Base-by-base conservation (phyloP, 2,113 vertebrate genomes). In the Copsychus sechellarum region DNA sequence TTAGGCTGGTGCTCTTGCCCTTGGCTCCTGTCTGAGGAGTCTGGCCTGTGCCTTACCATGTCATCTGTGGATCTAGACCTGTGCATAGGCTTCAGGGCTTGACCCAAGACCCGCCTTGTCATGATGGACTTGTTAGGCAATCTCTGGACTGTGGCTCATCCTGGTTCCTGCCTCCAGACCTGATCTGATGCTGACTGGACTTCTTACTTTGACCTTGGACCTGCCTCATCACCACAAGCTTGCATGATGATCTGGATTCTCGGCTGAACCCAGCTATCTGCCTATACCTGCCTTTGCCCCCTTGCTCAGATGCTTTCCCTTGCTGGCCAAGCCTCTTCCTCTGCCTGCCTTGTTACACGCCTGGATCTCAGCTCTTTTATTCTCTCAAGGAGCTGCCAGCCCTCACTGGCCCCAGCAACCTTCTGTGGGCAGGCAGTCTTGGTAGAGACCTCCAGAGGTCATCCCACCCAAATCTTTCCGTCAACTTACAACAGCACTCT, bases 151-250 rank as follows among this genome's bases (percentile, higher is more conserved):
- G 33, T 53, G 47, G 21, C 38, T 92, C 24, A 64, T 38, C n/a
- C 47, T 56, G 48, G 8, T 60, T 74, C 10, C 25, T 45, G 24
- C n/a, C 45, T 87, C 56, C 20, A 40, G 36, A 57, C 56, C 24
- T 25, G 29, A 57, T 85, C 31, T 33, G 12, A 23, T 34, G 36
- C 43, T 82, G 78, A 67, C 51, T 48, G 48, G 58, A 12, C 28
- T 42, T 80, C 42, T 47, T 56, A 34, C 12, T 56, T 81, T 51
- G 70, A 90, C 92, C 36, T 90, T 86, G 82, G 92, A 62, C 71
- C 47, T 88, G 66, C 74, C 50, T 85, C 17, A 7, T 94, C 74
- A 88, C 33, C 74, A 17, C 7, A 40, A 36, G 31, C 47, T 76
- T 29, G 26, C 40, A 31, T 87, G 58, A 34, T 6, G 2, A 31